phyloP scores from a whole-genome alignment of 2,797 vertebrate genomes.

The Sebastes flavidus region DNA sequence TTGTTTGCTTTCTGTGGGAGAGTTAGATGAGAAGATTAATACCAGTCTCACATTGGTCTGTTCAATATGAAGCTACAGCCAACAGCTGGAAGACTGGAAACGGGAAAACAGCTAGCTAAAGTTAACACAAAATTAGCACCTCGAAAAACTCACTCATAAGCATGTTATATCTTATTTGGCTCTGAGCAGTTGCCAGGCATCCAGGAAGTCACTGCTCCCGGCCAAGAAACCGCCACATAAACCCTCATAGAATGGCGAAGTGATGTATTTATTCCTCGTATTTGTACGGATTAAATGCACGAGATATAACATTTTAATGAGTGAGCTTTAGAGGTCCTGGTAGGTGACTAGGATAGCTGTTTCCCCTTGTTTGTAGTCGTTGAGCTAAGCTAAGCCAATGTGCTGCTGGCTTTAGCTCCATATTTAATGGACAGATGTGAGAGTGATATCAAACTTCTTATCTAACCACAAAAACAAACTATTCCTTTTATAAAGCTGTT shows the following conservation, averaged over 20 bases:
- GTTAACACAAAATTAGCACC: no score
- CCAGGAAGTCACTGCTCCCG: background rate
- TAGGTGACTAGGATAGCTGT: background rate
- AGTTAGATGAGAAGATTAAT: background rate
- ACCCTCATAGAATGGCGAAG: background rate
- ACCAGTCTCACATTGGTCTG: background rate
- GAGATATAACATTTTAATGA: background rate
- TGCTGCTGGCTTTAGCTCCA: background rate
- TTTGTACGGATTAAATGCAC: background rate
- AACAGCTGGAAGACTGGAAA: no score
- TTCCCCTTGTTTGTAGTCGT: background rate
- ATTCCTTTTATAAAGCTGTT: background rate
- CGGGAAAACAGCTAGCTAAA: no score
- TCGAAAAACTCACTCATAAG: no score
- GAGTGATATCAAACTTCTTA: background rate
- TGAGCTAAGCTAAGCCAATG: background rate
- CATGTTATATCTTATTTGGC: no score
- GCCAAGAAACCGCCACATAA: background rate
- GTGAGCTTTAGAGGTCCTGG: background rate
- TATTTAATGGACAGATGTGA: background rate
- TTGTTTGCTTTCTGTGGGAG: background rate
- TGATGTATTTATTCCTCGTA: background rate
- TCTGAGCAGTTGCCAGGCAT: no score
- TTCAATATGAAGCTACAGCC: no score
- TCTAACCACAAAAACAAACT: background rate